Conservation (phyloP, 2,888 invertebrate species). For the Latrodectus elegans region DNA sequence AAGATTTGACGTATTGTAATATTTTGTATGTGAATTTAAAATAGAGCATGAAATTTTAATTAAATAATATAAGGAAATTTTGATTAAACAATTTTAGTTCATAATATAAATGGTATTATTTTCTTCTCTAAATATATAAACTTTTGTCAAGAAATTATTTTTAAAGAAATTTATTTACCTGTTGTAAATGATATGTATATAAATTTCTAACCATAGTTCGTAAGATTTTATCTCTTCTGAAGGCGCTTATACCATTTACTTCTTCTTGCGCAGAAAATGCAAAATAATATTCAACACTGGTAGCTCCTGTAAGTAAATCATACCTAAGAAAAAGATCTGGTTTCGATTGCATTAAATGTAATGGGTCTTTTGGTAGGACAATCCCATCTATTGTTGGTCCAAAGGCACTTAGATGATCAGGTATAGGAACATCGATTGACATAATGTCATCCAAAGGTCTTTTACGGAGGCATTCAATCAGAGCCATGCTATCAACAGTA, state of each 20-base stretch:
- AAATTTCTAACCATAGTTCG: constrained; percentile 88
- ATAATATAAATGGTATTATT: too few relatives aligned
- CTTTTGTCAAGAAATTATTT: too few relatives aligned
- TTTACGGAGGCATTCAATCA: constrained; percentile 75
- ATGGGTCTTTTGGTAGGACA: constrained; percentile 84
- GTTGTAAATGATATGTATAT: constrained; percentile 87
- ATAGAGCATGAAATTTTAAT: too few relatives aligned
- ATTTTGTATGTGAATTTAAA: too few relatives aligned
- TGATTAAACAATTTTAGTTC: too few relatives aligned
- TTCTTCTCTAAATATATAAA: too few relatives aligned
- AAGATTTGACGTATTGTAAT: too few relatives aligned
- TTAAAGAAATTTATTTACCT: constrained; percentile 45
- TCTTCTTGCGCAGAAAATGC: constrained; percentile 87
- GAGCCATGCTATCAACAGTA: constrained; percentile 78
- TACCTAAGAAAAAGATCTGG: constrained; percentile 76
- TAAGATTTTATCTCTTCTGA: constrained; percentile 74
- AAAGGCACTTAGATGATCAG: constrained; percentile 85
- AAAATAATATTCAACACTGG: constrained; percentile 92
- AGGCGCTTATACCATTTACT: constrained; percentile 88
- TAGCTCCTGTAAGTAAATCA: constrained; percentile 92
- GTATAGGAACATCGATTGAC: constrained; percentile 79
- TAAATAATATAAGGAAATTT: too few relatives aligned
- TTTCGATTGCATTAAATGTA: constrained; percentile 71
- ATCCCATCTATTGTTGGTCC: constrained; percentile 97
- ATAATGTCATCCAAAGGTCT: constrained; percentile 69